Evolutionary conservation across 2,113 vertebrate genomes (phyloP).

Genomic region (Oreochromis spilurus): DNA sequence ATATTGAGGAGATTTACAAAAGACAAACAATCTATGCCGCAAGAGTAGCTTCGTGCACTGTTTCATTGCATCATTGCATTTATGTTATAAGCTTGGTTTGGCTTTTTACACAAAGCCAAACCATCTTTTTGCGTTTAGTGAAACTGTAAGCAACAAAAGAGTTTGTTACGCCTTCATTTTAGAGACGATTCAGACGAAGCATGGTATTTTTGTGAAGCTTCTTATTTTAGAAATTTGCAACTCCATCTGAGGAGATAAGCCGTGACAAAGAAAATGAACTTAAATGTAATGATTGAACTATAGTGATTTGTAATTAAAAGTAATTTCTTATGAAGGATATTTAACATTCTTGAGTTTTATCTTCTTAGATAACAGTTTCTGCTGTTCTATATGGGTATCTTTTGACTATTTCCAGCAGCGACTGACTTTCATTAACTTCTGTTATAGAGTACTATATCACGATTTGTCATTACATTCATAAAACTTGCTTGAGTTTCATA

Average conservation of each 20-base stretch:
- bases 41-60: neutral
- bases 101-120: neutral
- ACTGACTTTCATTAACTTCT: neutral
- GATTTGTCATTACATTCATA: neutral
- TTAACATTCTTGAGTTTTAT: neutral
- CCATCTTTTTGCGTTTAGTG: neutral
- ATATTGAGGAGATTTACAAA: neutral
- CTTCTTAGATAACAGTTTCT: neutral
- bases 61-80: neutral
- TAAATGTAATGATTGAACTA: neutral
- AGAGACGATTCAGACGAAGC: neutral
- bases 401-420: neutral
- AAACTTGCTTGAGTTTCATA: neutral
- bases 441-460: neutral
- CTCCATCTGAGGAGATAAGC: neutral
- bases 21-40: neutral
- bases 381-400: neutral
- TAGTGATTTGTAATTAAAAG: neutral
- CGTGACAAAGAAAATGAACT: fast-evolving
- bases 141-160: neutral
- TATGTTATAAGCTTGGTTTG: neutral
- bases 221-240: neutral
- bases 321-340: neutral
- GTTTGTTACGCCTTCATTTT: neutral
- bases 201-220: neutral